phyloP scores from a whole-genome alignment of 2,113 vertebrate genomes.

The Plecotus auritus region DNA sequence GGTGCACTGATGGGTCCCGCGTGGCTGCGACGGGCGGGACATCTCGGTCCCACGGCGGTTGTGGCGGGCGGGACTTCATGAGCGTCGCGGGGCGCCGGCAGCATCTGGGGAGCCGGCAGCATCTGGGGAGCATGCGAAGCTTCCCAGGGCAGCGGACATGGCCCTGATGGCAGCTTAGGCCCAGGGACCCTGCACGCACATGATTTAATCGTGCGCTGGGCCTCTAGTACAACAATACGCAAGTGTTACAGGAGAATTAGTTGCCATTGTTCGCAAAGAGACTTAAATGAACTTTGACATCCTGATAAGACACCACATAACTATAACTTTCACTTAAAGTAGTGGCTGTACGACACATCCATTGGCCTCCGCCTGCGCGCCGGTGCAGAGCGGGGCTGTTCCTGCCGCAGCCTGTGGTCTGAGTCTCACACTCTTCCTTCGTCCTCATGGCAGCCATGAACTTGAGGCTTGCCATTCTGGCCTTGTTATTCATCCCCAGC shows the following conservation, averaged over 20 bases:
- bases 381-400: neutral
- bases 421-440: neutral
- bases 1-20: too few species aligned
- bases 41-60: too few species aligned
- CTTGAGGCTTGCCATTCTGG: neutral
- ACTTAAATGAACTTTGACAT: neutral
- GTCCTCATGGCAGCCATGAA: neutral
- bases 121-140: too few species aligned
- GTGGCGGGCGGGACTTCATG: too few species aligned
- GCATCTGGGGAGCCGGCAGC: too few species aligned
- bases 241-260: neutral
- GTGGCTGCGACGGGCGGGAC: too few species aligned
- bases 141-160: too few species aligned
- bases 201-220: too few species aligned
- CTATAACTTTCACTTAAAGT: neutral
- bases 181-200: too few species aligned
- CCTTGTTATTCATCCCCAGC: neutral
- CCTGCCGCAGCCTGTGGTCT: neutral
- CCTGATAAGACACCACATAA: neutral
- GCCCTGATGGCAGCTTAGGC: too few species aligned
- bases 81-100: too few species aligned
- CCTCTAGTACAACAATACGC: neutral
- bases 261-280: neutral
- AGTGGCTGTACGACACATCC: neutral
- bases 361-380: neutral